These are phyloP conservation scores for Antrozous pallidus DNA, from an alignment of 2,797 vertebrate genomes.

Conservation along the genomic window DNA sequence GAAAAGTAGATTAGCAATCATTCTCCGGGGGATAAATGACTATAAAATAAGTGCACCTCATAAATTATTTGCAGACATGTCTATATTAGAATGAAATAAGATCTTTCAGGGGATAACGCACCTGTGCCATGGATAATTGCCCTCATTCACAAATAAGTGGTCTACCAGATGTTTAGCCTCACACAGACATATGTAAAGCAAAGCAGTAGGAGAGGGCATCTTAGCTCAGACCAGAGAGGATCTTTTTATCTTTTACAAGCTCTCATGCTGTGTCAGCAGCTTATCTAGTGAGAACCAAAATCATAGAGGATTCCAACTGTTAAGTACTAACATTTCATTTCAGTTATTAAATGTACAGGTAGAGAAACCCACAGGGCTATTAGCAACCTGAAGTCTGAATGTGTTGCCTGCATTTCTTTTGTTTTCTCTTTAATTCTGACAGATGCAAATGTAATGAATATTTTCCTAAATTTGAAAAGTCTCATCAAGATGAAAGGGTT, in stretches of 20 bases:
- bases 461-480: background rate
- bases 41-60: slow-evolving; percentile 76
- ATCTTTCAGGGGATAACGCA: slow-evolving; percentile 80
- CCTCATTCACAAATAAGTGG: slow-evolving; percentile 78
- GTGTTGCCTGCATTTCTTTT: background rate
- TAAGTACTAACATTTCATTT: slow-evolving; percentile 44
- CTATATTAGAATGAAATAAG: slow-evolving; percentile 80
- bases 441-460: background rate
- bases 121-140: slow-evolving; percentile 83
- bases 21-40: slow-evolving; percentile 71
- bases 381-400: background rate
- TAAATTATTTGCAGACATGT: slow-evolving; percentile 84
- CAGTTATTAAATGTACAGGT: slow-evolving; percentile 44
- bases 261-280: slow-evolving; percentile 65
- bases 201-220: slow-evolving; percentile 69
- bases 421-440: slow-evolving; percentile 34
- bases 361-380: background rate
- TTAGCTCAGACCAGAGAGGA: slow-evolving; percentile 57
- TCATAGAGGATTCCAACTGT: slow-evolving; percentile 38
- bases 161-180: slow-evolving; percentile 81
- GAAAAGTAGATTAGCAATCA: slow-evolving; percentile 76
- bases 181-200: slow-evolving; percentile 73
- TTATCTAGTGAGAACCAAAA: slow-evolving; percentile 55
- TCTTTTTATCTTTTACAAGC: slow-evolving; percentile 57
- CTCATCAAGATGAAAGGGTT: background rate